These are phyloP conservation scores for Trichonephila clavipes DNA, from an alignment of 1,140 invertebrate genomes.

Conservation along the genomic window DNA sequence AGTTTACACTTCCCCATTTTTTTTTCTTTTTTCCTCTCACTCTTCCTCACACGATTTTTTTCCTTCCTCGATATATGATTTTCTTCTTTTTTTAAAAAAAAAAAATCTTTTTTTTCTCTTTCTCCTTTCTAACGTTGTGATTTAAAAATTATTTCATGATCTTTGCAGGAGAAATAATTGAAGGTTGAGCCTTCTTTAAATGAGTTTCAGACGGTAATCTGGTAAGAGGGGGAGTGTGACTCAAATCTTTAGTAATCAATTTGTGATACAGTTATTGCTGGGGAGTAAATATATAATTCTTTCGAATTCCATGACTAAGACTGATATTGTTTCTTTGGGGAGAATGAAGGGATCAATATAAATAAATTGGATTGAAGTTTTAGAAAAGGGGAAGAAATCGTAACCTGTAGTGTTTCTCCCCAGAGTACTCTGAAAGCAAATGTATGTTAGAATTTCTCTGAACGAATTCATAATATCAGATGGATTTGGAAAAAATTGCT, in stretches of 20 bases:
- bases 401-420: not conserved
- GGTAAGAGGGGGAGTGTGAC: not conserved
- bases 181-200: slow-evolving; percentile 10
- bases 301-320: slow-evolving; percentile 21
- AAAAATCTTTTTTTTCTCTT: too few species aligned
- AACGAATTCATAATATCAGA: not conserved
- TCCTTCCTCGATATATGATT: not conserved
- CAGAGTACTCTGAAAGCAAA: slow-evolving; percentile 4
- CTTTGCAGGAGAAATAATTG: slow-evolving; percentile 39
- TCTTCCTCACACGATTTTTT: not conserved
- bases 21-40: not conserved
- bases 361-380: slow-evolving; percentile 15
- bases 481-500: too few species aligned
- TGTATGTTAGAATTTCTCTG: not conserved
- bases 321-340: slow-evolving; percentile 10
- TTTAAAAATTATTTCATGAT: slow-evolving; percentile 56
- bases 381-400: not conserved
- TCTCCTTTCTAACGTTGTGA: not conserved
- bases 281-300: slow-evolving; percentile 27
- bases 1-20: slow-evolving; percentile 53
- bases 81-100: not conserved
- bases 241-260: slow-evolving; percentile 33
- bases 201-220: slow-evolving; percentile 29
- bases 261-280: not conserved
- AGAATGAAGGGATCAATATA: not conserved